Conservation (phyloP, 2,888 invertebrate species). For the Dryococelus australis region DNA sequence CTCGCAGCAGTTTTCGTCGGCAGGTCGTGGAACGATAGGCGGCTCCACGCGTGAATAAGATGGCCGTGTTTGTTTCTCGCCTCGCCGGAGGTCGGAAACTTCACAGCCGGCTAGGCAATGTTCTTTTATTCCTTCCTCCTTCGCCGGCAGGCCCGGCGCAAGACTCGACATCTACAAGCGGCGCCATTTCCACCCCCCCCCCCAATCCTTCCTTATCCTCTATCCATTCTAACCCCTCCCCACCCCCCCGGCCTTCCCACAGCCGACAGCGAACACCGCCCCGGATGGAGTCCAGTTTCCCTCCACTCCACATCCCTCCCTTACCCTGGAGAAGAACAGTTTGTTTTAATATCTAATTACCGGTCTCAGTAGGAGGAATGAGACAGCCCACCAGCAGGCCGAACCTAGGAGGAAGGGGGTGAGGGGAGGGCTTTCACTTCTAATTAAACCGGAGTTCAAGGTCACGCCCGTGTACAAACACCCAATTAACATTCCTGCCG, state of each 20-base stretch:
- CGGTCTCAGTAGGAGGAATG: conserved; percentile 5
- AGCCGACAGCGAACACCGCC: too few species aligned
- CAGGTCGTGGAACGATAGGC: too few species aligned
- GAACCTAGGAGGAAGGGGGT: background rate
- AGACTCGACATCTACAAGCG: background rate
- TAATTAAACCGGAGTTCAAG: conserved; percentile 16
- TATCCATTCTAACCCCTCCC: background rate
- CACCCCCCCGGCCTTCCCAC: background rate
- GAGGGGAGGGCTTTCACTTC: conserved; percentile 7
- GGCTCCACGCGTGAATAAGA: too few species aligned
- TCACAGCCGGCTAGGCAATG: too few species aligned
- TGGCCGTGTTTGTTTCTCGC: too few species aligned
- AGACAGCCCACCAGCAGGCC: background rate
- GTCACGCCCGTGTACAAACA: conserved; percentile 16
- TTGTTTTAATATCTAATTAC: conserved; percentile 16
- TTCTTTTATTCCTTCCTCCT: too few species aligned
- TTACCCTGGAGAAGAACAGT: background rate
- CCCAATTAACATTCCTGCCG: conserved; percentile 10
- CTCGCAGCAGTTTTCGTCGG: too few species aligned
- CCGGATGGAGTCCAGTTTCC: background rate
- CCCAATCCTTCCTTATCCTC: too few species aligned
- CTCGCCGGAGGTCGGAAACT: too few species aligned
- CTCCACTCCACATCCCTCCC: background rate
- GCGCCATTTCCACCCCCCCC: background rate
- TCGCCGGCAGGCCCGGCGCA: background rate